Base-by-base conservation (phyloP, 2,797 vertebrate species). In the Gobio occitaniae region DNA sequence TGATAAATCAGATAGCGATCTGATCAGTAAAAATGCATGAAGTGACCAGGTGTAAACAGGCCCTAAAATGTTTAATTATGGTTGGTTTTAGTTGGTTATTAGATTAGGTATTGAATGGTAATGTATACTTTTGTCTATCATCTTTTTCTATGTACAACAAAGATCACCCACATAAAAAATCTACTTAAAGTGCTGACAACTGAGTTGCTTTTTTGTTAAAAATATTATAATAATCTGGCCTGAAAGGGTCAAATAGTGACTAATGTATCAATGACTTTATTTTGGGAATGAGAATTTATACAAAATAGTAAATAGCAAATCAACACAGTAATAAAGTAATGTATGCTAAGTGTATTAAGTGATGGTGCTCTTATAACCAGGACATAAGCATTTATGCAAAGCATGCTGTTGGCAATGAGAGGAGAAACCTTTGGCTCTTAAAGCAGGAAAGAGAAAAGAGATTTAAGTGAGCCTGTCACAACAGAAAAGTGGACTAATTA, bases 401-500 rank as follows among this genome's bases (percentile, higher is more conserved):
- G 54, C 63, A 88, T 81, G 84, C 78, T 81, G 47, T 47, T 83
- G 38, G 87, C 88, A 89, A 90, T 89, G 83, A 85, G 70, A 66
- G 41, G 29, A 50, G 82, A 85, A 88, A 78, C 16, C 66, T 78
- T 86, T 83, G 63, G 72, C 80, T 89, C 63, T 78, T 80, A 74
- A n/a, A 70, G 82, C 61, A 63, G 85, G 85, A 86, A 85, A 79
- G 65, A 68, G 29, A 76, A 81, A 81, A 89, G 83, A 89, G 88
- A 90, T 85, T 88, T 89, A 88, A 90, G 84, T 85, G 88, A 92
- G 92, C 89, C 88, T 32, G 88, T 94, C 93, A 92, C 92, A 85
- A 86, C 88, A 91, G 90, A 89, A 93, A 91, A 88, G 90, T 90
- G 91, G 93, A 78, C 84, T 89, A 93, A 96, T 95, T 94, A 94